Evolutionary conservation across 2,797 vertebrate genomes (phyloP), one percentile per base, ranked within the genome.

Genomic region (Sylvilagus floridanus): DNA sequence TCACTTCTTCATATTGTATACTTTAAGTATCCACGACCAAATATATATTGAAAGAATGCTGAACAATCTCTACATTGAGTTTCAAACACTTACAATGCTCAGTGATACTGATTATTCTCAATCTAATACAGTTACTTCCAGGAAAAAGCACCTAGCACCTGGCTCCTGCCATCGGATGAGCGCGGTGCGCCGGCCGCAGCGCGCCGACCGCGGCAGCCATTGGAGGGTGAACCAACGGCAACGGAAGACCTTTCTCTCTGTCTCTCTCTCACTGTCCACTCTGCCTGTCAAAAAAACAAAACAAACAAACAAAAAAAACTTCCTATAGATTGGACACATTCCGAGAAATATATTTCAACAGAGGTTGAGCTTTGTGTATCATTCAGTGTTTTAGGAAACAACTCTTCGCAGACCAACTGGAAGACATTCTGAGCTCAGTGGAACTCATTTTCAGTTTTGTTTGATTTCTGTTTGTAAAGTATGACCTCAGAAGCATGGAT

Each of bases 121-220:
- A 37, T 66, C 79, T 87, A 28, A 50, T 54, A 75, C 54, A 92
- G 78, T 88, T 47, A 85, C 68, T 92, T 82, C 86, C 57, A n/a
- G n/a, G n/a, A n/a, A n/a, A n/a, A n/a, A n/a, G n/a, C n/a, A n/a
- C n/a, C n/a, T n/a, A n/a, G n/a, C n/a, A n/a, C n/a, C n/a, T n/a
- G n/a, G n/a, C n/a, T n/a, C n/a, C n/a, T n/a, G n/a, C n/a, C n/a
- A n/a, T n/a, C n/a, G n/a, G n/a, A n/a, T n/a, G n/a, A n/a, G n/a
- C n/a, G n/a, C n/a, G n/a, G n/a, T n/a, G n/a, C n/a, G n/a, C n/a
- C n/a, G n/a, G n/a, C n/a, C n/a, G n/a, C n/a, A n/a, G n/a, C n/a
- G n/a, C n/a, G n/a, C n/a, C n/a, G n/a, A n/a, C n/a, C n/a, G n/a
- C n/a, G n/a, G n/a, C n/a, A n/a, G n/a, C n/a, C n/a, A n/a, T n/a